Base-by-base conservation (phyloP, 2,113 vertebrate genomes). In the Motacilla alba region DNA sequence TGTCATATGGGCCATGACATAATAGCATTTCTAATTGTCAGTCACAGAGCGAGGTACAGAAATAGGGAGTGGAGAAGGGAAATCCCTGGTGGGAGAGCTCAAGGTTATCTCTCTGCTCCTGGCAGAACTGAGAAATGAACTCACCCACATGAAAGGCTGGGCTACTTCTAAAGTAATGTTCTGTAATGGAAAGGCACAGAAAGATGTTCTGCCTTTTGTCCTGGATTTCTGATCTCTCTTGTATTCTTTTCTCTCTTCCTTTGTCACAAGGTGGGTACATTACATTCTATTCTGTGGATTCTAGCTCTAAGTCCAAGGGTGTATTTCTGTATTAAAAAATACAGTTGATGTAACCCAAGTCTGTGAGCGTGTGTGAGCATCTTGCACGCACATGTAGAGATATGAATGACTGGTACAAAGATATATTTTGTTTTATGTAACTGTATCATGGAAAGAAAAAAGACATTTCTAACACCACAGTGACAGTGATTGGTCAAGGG, bases 11-110 rank as follows among this genome's bases (percentile, higher is more conserved):
- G 93, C 96, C 76, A 83, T 76, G 91, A 87, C 84, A 81, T 81
- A 97, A 97, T 76, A 76, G 64, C 75, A 64, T 90, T 90, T 94
- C 93, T 96, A 97, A 97, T 97, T 90, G 85, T 91, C 97, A 92
- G 82, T 84, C 96, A 70, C 86, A 80, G 93, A 90, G 90, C 13
- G 2, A 85, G 88, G 17, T 59, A 55, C 23, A 53, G 14, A 91
- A 84, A 67, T 7, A 46, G 66, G 15, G 87, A 89, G n/a, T 13
- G 12, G 68, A 66, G 55, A 81, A 92, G 60, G 69, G 88, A 95
- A 93, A 82, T 92, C 88, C 81, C 79, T 58, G 49, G 26, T 60
- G 84, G 66, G 74, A 64, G 73, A 88, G 68, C 52, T 93, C 81
- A 66, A 92, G 97, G 95, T 93, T 92, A 33, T 88, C 73, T 30